A percentile compares a stretch with the other conserved stretches of the same genome.
phyloP scores from a whole-genome alignment of 2,888 invertebrate species.

The Gortyna flavago region DNA sequence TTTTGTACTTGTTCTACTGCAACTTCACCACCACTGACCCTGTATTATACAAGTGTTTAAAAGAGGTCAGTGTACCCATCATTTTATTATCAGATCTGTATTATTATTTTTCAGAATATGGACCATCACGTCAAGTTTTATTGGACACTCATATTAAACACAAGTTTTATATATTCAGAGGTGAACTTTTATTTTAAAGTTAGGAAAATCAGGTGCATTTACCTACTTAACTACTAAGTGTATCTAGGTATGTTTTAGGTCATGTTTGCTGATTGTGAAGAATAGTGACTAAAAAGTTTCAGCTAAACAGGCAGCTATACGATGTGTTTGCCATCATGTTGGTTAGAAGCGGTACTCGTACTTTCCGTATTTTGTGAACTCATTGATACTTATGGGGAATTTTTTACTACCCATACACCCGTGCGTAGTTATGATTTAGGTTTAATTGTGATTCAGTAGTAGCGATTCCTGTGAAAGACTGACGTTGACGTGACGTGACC shows the following conservation, averaged over 20 bases:
- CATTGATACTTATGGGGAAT: slow-evolving; percentile 29
- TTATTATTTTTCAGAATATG: not conserved
- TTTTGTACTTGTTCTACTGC: not conserved
- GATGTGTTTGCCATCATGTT: slow-evolving; percentile 7
- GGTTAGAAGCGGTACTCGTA: slow-evolving; percentile 18
- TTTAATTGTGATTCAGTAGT: slow-evolving; percentile 63
- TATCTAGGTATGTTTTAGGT: not conserved
- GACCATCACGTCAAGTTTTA: not conserved
- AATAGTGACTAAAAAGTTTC: slow-evolving; percentile 10
- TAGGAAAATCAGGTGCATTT: not conserved
- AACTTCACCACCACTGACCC: too few species aligned
- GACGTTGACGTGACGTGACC: slow-evolving; percentile 53
- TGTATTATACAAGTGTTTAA: too few species aligned
- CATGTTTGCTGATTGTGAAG: not conserved
- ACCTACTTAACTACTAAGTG: not conserved
- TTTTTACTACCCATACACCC: not conserved
- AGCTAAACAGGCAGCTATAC: not conserved
- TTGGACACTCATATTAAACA: not conserved
- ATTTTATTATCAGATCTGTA: not conserved
- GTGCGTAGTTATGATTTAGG: slow-evolving; percentile 49
- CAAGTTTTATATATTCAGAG: not conserved
- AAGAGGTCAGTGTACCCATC: too few species aligned
- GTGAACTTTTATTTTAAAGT: not conserved
- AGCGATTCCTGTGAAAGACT: slow-evolving; percentile 43
- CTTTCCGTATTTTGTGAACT: slow-evolving; percentile 18